Percentiles rank a stretch among this genome's conserved stretches.
phyloP scores from a whole-genome alignment of 2,888 invertebrate species.

The Cyaniris semiargus region DNA sequence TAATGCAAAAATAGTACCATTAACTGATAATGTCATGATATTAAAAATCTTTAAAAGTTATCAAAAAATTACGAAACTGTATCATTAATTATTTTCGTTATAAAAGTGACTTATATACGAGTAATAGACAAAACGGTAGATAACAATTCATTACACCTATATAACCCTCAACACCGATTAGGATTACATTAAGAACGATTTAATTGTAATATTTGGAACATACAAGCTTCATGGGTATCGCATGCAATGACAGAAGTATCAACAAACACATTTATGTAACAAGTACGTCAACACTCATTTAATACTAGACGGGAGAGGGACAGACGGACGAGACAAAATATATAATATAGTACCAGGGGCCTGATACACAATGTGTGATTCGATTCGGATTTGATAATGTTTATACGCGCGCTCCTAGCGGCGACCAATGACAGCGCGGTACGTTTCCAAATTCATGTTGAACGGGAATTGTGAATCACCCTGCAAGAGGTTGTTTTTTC shows the following conservation, averaged over 20 bases:
- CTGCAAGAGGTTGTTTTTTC: too few relatives aligned
- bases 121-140: neutral
- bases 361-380: too few relatives aligned
- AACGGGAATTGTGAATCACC: too few relatives aligned
- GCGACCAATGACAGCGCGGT: too few relatives aligned
- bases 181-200: neutral
- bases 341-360: too few relatives aligned
- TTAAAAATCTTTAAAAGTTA: too few relatives aligned
- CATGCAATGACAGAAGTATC: neutral
- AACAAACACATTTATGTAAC: slow-evolving; percentile 4
- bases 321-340: neutral
- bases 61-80: neutral
- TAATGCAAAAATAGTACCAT: neutral
- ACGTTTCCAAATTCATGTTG: too few relatives aligned
- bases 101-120: neutral
- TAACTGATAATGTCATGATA: neutral
- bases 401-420: too few relatives aligned
- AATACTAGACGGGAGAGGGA: neutral
- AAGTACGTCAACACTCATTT: neutral
- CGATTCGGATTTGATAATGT: too few relatives aligned
- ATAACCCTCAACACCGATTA: slow-evolving; percentile 5
- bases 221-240: neutral
- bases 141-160: neutral
- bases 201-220: neutral
- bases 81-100: neutral